Evolutionary conservation across 2,888 invertebrate genomes (phyloP), one percentile per base, ranked within the genome.

Genomic region (Drepana falcataria): DNA sequence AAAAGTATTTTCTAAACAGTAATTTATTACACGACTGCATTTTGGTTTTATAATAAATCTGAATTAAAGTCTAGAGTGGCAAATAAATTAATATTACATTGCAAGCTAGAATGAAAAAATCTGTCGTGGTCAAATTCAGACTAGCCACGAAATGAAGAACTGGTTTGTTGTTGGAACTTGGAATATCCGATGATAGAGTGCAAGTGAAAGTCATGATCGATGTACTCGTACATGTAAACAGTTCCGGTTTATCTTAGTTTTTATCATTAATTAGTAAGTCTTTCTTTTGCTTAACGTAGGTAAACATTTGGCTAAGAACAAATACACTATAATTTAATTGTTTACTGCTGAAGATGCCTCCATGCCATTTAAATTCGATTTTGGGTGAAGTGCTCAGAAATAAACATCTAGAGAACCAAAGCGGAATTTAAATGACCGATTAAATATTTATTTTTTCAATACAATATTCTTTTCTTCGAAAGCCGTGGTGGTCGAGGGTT

Each of bases 161-260:
- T 78, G 85, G 88, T 89, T 87, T 85, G 71, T 70, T 77, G 77
- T 80, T 71, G 71, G 80, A 87, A 84, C 88, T 80, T 71, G 71
- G 80, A 87, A 84, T 88, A 85, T 87, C 83, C 77, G 81, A 78
- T 83, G 86, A 87, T 86, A 78, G 83, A 86, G 83, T 87, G 85
- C 77, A 83, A 89, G 90, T 89, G 90, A 90, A 90, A 90, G 90
- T 88, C 81, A 84, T 83, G 82, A 86, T 83, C 80, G 77, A 73
- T 79, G 37, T 37, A 37, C 21, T 21, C 4, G 84, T 83, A 80
- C 77, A 77, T 71, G 74, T 77, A 82, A 81, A 83, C 75, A 86
- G 85, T 87, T 87, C 86, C 88, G 87, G 87, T 83, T 85, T 80
- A 77, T 79, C 78, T 78, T 60, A 69, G 66, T 70, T 75, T 78